Percentiles rank a stretch among this genome's conserved stretches.
These are phyloP conservation scores for Oncorhynchus kisutch DNA, from an alignment of 2,113 vertebrate genomes.

Conservation along the genomic window DNA sequence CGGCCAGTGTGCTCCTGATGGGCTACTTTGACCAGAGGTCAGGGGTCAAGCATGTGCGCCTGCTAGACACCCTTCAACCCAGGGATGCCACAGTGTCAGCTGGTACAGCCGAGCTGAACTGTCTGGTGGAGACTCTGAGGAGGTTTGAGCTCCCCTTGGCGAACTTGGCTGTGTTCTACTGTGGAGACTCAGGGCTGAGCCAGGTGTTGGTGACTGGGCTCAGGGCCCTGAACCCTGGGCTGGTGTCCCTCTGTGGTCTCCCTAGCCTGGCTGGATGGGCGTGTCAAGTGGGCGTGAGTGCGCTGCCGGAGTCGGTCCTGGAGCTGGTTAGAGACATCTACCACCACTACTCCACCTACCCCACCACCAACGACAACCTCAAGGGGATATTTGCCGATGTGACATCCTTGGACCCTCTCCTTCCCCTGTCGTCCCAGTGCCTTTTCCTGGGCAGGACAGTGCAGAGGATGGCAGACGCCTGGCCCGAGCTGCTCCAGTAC, in stretches of 20 bases:
- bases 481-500: conserved; percentile 56
- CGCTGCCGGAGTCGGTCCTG: conserved; percentile 37
- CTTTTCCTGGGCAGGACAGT: conserved; percentile 39
- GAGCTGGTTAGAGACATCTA: conserved; percentile 59
- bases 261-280: conserved; percentile 44
- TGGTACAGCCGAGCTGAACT: background rate
- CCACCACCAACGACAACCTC: conserved; percentile 19
- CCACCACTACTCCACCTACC: conserved; percentile 34
- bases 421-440: conserved; percentile 25
- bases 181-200: background rate
- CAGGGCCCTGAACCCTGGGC: conserved; percentile 29
- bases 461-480: conserved; percentile 49
- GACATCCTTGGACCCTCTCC: background rate
- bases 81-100: background rate
- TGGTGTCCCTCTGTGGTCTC: conserved; percentile 60
- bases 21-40: conserved; percentile 58
- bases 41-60: conserved; percentile 40
- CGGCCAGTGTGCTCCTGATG: conserved; percentile 48
- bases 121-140: conserved; percentile 43
- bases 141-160: conserved; percentile 29
- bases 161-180: conserved; percentile 62
- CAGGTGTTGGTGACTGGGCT: conserved; percentile 37
- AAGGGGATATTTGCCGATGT: conserved; percentile 42
- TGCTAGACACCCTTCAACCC: conserved; percentile 48
- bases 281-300: conserved; percentile 47